Conservation (phyloP, 2,888 invertebrate species). For the Nemoura dubitans region DNA sequence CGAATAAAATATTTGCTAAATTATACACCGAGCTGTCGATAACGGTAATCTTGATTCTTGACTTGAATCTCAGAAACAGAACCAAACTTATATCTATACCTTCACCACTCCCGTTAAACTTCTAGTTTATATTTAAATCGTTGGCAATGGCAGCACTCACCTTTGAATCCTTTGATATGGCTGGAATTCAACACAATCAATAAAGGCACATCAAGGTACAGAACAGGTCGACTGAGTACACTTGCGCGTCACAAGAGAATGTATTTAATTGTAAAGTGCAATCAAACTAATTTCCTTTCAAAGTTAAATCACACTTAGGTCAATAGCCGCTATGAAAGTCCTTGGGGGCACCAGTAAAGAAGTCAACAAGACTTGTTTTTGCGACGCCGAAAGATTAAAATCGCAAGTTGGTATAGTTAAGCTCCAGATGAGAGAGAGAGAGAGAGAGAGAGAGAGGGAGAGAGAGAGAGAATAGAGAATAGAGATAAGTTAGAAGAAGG, state of each 20-base stretch:
- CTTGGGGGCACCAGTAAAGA: background rate
- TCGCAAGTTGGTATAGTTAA: background rate
- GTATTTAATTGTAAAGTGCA: background rate
- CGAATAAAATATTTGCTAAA: background rate
- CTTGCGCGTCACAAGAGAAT: background rate
- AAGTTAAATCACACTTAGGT: background rate
- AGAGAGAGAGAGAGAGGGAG: no score
- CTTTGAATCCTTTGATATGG: background rate
- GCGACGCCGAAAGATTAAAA: background rate
- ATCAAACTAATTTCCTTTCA: background rate
- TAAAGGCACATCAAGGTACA: background rate
- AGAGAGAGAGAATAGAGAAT: no score
- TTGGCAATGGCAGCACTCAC: background rate
- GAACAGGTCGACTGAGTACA: no score
- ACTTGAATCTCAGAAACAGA: background rate
- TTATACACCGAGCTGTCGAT: background rate
- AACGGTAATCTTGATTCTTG: background rate
- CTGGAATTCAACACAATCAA: background rate
- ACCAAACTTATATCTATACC: background rate
- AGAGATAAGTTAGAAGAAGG: background rate
- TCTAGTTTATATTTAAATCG: background rate
- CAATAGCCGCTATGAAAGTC: background rate
- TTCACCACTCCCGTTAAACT: background rate
- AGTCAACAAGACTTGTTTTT: slow-evolving; percentile 9
- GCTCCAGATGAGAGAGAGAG: no score